These are phyloP conservation scores for Lycodopsis pacificus DNA, from an alignment of 2,797 vertebrate species.

Conservation along the genomic window DNA sequence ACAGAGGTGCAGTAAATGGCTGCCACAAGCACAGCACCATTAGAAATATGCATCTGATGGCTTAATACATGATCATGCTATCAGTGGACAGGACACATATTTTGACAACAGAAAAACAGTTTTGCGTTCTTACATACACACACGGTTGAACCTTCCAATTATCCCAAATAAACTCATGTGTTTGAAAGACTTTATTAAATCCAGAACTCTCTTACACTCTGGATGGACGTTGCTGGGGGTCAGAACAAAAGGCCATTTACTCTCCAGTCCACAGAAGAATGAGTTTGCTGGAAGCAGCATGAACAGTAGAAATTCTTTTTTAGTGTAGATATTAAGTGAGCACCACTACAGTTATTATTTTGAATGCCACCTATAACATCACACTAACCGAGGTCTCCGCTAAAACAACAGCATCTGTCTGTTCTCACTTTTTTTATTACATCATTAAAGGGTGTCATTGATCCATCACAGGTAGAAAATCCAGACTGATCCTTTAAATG, in stretches of 20 bases:
- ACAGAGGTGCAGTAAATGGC: too few relatives aligned
- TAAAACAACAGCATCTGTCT: background rate
- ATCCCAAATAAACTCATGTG: background rate
- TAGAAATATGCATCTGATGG: background rate
- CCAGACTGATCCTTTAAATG: background rate
- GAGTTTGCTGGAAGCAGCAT: background rate
- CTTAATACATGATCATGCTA: too few relatives aligned
- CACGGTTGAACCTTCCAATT: constrained; percentile 2
- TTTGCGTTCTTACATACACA: background rate
- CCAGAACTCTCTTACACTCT: background rate
- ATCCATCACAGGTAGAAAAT: background rate
- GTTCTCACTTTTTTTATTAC: background rate
- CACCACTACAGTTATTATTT: background rate
- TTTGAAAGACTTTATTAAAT: constrained; percentile 6
- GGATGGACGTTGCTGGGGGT: background rate
- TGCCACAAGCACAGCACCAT: background rate
- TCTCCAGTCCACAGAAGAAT: background rate
- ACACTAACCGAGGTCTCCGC: background rate
- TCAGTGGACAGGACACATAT: too few relatives aligned
- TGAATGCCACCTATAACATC: background rate
- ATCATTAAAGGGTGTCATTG: background rate
- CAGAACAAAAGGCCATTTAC: constrained; percentile 12
- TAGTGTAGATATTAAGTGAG: background rate
- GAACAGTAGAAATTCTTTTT: background rate
- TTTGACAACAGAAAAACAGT: too few relatives aligned